Evolutionary conservation across 2,888 invertebrate species (phyloP).

Genomic region (Phlogophora meticulosa): DNA sequence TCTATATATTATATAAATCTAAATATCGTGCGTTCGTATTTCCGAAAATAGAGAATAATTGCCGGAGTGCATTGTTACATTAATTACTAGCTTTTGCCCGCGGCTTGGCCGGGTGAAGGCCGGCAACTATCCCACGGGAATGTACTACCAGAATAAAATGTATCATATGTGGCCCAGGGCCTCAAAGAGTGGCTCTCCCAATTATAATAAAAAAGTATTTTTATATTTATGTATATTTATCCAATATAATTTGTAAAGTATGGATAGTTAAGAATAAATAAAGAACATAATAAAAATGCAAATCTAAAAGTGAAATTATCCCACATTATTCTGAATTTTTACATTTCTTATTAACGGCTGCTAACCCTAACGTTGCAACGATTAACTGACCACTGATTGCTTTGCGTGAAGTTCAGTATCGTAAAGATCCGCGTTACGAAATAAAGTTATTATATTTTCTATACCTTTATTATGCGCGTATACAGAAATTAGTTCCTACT

Average conservation of each 20-base stretch:
- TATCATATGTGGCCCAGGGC: no score
- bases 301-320: slow-evolving; percentile 6
- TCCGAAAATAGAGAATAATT: no score
- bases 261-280: background rate
- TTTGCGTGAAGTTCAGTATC: slow-evolving; percentile 58
- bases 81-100: no score
- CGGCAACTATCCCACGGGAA: no score
- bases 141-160: no score
- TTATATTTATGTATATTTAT: slow-evolving; percentile 8
- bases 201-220: no score
- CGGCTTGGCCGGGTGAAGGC: no score
- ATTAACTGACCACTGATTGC: slow-evolving; percentile 37
- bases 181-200: no score
- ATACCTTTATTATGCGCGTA: background rate
- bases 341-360: background rate
- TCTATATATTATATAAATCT: no score
- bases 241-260: background rate
- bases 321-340: background rate
- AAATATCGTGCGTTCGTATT: no score
- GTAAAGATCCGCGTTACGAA: slow-evolving; percentile 50
- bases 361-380: slow-evolving; percentile 36
- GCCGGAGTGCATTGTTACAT: no score
- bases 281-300: slow-evolving; percentile 3
- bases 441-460: slow-evolving; percentile 26
- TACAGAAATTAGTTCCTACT: background rate